Evolutionary conservation across 2,113 vertebrate species (phyloP).

Genomic region (Macaca nemestrina): DNA sequence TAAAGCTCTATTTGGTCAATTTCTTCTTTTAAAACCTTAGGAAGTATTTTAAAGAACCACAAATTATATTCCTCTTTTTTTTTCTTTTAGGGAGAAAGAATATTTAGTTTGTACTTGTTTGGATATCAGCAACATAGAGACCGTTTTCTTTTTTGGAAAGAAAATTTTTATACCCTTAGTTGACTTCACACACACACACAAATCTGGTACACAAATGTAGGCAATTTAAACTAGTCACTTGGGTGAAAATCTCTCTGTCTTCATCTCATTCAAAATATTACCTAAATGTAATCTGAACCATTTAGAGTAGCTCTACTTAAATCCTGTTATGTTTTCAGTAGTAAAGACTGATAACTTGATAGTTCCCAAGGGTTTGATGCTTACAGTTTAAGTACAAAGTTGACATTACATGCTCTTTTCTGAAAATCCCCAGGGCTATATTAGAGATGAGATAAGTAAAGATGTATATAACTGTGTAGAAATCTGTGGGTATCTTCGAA

Average conservation of each 20-base stretch:
- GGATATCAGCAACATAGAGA: not conserved
- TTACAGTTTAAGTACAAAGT: constrained; percentile 80
- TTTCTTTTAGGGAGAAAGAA: constrained; percentile 24
- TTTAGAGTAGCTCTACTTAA: constrained; percentile 81
- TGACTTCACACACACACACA: not conserved
- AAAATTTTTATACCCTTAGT: constrained; percentile 57
- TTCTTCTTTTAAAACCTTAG: constrained; percentile 34
- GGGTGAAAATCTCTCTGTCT: constrained; percentile 73
- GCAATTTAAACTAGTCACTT: constrained; percentile 61
- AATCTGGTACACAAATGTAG: constrained; percentile 62
- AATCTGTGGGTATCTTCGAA: constrained; percentile 55
- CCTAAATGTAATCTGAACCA: constrained; percentile 79
- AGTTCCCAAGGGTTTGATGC: constrained; percentile 81
- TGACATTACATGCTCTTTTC: constrained; percentile 79
- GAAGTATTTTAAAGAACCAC: constrained; percentile 16
- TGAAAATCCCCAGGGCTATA: constrained; percentile 78
- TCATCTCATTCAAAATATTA: constrained; percentile 77
- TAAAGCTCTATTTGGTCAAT: not conserved
- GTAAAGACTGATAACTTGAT: constrained; percentile 85
- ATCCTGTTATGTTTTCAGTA: constrained; percentile 81
- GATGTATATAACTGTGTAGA: constrained; percentile 24
- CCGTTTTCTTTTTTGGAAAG: constrained; percentile 49
- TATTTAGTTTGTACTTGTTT: constrained; percentile 42
- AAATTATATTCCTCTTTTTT: constrained; percentile 11
- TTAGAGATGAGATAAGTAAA: constrained; percentile 76